Conservation (phyloP, 2,888 invertebrate genomes). For the Portevinia maculata region DNA sequence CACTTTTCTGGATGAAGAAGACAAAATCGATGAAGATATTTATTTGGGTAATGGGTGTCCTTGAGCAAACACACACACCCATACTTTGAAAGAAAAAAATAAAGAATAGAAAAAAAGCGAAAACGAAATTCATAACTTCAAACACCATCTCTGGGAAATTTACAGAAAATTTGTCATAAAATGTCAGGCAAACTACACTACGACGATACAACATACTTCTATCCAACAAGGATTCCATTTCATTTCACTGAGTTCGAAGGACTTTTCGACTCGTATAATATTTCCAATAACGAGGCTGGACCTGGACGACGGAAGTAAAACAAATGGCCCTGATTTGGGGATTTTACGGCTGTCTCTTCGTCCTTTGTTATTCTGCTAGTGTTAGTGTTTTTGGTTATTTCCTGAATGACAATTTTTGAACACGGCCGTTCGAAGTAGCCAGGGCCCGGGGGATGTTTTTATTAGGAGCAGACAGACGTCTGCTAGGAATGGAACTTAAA, state of each 20-base stretch:
- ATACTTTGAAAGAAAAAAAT: too few species aligned
- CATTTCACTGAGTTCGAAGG: constrained; percentile 59
- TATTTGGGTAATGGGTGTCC: constrained; percentile 51
- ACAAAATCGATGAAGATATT: constrained; percentile 66
- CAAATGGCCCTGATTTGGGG: constrained; percentile 47
- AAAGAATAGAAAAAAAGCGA: neutral
- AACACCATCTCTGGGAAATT: constrained; percentile 41
- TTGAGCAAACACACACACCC: constrained; percentile 13
- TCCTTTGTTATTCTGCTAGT: constrained; percentile 2
- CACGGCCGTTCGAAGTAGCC: neutral
- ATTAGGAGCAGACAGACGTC: constrained; percentile 30
- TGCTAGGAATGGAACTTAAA: constrained; percentile 8
- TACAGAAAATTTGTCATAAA: constrained; percentile 36
- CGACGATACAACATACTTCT: neutral
- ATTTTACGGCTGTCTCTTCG: constrained; percentile 35
- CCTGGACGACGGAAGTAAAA: constrained; percentile 37
- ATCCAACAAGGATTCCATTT: constrained; percentile 42
- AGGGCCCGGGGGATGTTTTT: neutral
- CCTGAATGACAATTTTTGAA: constrained; percentile 4
- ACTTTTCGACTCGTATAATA: constrained; percentile 23
- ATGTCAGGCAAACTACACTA: constrained; percentile 18
- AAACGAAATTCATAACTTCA: constrained; percentile 3
- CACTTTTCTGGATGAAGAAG: neutral
- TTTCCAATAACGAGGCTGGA: neutral
- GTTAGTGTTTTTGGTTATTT: constrained; percentile 9